Percentiles rank a stretch among this genome's conserved stretches.
Conservation (phyloP, 2,888 invertebrate genomes). For the Halictus quadricinctus region DNA sequence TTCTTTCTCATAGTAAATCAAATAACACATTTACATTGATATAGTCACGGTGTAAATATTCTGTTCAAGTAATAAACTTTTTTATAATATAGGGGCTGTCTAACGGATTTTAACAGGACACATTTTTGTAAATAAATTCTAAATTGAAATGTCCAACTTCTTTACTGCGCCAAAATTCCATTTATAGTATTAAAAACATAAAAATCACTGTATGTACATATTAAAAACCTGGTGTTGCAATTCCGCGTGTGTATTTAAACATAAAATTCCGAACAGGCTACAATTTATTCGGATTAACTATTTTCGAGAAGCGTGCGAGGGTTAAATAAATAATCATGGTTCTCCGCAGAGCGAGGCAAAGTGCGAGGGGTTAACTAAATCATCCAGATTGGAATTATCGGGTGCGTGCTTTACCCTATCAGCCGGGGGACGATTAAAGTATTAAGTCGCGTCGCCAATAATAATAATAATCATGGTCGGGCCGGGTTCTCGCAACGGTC, state of each 20-base stretch:
- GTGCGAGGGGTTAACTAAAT: slow-evolving; percentile 21
- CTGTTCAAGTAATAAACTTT: no score
- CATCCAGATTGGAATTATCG: slow-evolving; percentile 32
- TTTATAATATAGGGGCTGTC: no score
- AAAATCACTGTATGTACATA: no score
- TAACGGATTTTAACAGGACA: no score
- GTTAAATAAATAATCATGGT: not conserved
- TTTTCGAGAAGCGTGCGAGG: not conserved
- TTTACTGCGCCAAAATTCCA: no score
- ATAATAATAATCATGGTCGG: slow-evolving; percentile 15
- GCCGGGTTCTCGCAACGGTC: not conserved
- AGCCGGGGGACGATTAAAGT: slow-evolving; percentile 30
- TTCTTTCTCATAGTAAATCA: no score
- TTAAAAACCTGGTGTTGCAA: no score
- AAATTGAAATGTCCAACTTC: no score
- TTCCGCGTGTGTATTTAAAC: not conserved
- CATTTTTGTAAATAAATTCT: no score
- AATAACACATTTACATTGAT: no score
- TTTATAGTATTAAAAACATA: no score
- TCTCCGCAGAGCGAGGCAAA: not conserved
- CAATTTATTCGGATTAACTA: not conserved
- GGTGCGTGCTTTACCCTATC: slow-evolving; percentile 5
- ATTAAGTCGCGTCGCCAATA: slow-evolving; percentile 20
- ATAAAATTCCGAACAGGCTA: not conserved
- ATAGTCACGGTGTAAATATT: no score